These are phyloP conservation scores for Fabriciana adippe DNA, from an alignment of 2,888 invertebrate species.

Conservation along the genomic window DNA sequence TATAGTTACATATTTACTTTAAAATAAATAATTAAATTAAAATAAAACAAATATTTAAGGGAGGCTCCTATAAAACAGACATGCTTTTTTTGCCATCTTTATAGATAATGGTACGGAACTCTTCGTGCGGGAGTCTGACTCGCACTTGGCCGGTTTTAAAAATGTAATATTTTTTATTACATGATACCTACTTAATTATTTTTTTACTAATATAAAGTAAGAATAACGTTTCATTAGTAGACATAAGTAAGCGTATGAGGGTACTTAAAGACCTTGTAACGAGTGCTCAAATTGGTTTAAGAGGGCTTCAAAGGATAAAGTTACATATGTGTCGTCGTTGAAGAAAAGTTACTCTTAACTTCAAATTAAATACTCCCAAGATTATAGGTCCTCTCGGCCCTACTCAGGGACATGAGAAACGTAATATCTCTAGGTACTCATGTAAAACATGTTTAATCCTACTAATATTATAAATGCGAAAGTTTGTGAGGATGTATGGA, in stretches of 20 bases:
- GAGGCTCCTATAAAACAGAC: no score
- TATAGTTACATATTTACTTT: no score
- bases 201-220: not conserved
- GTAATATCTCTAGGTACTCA: no score
- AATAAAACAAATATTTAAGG: no score
- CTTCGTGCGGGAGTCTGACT: no score
- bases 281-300: slow-evolving; percentile 17
- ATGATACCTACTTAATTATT: not conserved
- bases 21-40: no score
- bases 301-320: slow-evolving; percentile 23
- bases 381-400: slow-evolving; percentile 6
- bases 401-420: not conserved
- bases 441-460: no score
- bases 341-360: slow-evolving; percentile 11
- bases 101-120: no score
- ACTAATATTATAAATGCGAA: no score
- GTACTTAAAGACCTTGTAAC: slow-evolving; percentile 23
- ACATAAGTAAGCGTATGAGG: slow-evolving; percentile 7
- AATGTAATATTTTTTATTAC: not conserved
- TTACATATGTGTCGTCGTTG: slow-evolving; percentile 20
- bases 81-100: no score
- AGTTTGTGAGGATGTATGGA: no score
- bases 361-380: slow-evolving; percentile 5
- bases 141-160: no score
- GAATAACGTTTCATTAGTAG: slow-evolving; percentile 9